Evolutionary conservation across 2,797 vertebrate genomes (phyloP).

Genomic region (Epinephelus coioides): DNA sequence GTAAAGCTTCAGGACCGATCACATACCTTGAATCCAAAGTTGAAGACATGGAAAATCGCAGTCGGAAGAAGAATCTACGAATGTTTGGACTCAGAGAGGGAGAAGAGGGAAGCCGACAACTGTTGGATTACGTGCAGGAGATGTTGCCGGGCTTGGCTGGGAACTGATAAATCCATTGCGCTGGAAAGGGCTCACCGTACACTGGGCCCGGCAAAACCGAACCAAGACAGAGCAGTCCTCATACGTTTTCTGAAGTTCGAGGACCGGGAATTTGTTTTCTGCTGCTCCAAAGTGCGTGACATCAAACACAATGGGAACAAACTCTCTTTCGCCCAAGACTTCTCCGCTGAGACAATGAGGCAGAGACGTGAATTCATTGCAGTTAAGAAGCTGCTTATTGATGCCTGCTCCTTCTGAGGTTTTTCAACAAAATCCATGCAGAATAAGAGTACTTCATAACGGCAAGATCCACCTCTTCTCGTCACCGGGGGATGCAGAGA

Average conservation of each 20-base stretch:
- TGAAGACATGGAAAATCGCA: background rate
- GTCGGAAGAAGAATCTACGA: background rate
- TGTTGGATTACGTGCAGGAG: background rate
- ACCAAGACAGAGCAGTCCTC: constrained; percentile 5
- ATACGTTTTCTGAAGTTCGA: background rate
- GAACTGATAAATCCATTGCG: background rate
- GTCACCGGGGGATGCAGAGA: too few species aligned
- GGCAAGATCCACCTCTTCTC: too few species aligned
- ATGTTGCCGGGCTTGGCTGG: background rate
- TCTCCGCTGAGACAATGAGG: constrained; percentile 3
- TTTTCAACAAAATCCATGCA: constrained; percentile 2
- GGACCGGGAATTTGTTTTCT: constrained; percentile 5
- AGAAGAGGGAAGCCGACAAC: background rate
- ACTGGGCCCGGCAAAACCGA: background rate
- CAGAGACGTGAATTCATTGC: background rate
- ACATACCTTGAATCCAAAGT: background rate
- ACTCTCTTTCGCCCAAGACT: background rate
- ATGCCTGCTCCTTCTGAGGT: too few species aligned
- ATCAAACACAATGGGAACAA: background rate
- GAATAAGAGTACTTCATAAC: background rate
- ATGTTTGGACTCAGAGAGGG: background rate
- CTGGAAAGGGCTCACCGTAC: background rate
- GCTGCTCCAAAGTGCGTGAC: background rate
- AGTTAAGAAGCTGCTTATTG: too few species aligned
- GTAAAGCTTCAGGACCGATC: too few species aligned